phyloP scores from a whole-genome alignment of 1,140 invertebrate genomes.

The Anastrepha obliqua region DNA sequence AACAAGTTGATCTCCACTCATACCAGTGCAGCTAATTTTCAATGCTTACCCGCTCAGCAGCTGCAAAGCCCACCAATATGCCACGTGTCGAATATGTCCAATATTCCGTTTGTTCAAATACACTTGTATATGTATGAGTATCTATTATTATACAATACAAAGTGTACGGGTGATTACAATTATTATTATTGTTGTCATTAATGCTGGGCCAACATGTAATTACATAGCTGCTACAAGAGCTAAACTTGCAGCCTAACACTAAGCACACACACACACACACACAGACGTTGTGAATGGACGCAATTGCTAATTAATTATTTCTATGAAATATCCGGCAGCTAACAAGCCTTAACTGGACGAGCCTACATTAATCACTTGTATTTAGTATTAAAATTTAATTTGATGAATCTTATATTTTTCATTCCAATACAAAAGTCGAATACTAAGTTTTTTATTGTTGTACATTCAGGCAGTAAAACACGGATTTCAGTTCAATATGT shows the following conservation, averaged over 20 bases:
- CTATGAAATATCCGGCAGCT: not conserved
- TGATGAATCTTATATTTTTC: no score
- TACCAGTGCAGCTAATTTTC: not conserved
- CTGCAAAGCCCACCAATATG: not conserved
- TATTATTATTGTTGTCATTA: conserved; percentile 38
- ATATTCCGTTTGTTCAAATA: no score
- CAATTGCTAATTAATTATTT: conserved; percentile 24
- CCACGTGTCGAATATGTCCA: not conserved
- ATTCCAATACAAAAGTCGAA: no score
- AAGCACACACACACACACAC: not conserved
- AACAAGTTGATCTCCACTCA: not conserved
- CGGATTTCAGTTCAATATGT: no score
- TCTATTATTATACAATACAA: not conserved
- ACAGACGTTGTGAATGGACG: not conserved
- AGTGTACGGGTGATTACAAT: not conserved
- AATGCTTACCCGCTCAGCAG: not conserved
- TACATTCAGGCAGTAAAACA: no score
- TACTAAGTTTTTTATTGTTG: no score
- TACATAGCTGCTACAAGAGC: conserved; percentile 1
- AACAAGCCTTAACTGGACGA: not conserved
- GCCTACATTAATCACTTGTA: no score
- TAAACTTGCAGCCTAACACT: not conserved
- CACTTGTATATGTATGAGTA: no score
- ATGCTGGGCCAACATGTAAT: conserved; percentile 23
- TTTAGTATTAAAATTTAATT: no score